Conservation (phyloP, 2,113 vertebrate genomes). For the Tragelaphus imberbis region DNA sequence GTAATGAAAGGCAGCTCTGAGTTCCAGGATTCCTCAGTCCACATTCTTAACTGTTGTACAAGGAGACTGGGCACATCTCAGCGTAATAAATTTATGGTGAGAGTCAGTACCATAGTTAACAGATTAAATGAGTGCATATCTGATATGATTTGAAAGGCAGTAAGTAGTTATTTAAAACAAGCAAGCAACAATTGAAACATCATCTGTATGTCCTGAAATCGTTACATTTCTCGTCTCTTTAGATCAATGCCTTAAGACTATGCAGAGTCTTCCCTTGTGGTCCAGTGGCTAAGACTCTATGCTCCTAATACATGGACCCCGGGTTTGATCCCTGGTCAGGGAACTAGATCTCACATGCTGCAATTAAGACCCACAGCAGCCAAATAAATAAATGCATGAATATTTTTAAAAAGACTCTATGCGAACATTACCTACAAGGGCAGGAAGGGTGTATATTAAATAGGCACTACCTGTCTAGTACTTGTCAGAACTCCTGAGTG, state of each 20-base stretch:
- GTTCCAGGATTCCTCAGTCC: background rate
- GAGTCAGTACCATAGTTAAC: background rate
- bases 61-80: background rate
- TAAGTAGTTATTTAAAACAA: background rate
- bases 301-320: background rate
- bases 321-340: background rate
- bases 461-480: background rate
- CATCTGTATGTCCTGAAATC: background rate
- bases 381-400: background rate
- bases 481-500: background rate
- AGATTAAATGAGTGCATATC: background rate
- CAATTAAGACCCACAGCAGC: background rate
- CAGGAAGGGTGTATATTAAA: background rate
- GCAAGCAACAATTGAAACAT: background rate
- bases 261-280: background rate
- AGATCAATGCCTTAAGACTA: background rate
- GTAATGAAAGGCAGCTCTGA: background rate
- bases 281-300: background rate
- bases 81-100: background rate
- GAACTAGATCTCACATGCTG: background rate
- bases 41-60: background rate
- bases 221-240: background rate
- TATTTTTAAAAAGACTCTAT: background rate
- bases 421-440: background rate
- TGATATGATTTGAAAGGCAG: background rate